Percentiles rank a stretch among this genome's conserved stretches.
Evolutionary conservation across 2,797 vertebrate species (phyloP).

Genomic region (Phyllotis vaccarum): DNA sequence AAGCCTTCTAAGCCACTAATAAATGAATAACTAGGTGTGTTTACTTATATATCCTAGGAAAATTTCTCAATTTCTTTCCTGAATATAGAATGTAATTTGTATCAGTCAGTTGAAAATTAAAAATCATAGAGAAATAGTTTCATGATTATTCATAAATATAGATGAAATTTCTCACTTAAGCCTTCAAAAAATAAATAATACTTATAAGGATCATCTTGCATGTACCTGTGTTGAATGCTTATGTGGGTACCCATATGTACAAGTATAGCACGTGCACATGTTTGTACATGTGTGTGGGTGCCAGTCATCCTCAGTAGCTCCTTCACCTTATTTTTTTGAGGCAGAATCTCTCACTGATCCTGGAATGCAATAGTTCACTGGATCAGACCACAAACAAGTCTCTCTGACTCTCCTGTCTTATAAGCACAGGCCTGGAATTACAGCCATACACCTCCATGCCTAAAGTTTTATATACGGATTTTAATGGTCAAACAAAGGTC

Average conservation of each 20-base stretch:
- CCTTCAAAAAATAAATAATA: slow-evolving; percentile 15
- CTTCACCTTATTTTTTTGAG: neutral
- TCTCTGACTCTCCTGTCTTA: neutral
- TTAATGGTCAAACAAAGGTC: neutral
- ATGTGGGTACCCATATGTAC: neutral
- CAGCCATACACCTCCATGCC: too few species aligned
- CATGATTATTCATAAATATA: neutral
- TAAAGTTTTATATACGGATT: neutral
- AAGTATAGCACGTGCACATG: neutral
- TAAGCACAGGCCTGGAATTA: neutral
- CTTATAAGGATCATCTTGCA: neutral
- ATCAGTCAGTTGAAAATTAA: neutral
- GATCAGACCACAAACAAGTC: too few species aligned
- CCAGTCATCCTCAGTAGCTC: neutral
- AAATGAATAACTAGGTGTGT: neutral
- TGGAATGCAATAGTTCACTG: neutral
- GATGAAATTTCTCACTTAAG: neutral
- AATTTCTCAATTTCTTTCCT: neutral
- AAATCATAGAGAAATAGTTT: neutral
- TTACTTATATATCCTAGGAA: neutral
- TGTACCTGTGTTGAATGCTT: neutral
- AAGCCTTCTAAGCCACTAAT: neutral
- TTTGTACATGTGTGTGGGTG: neutral
- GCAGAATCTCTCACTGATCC: neutral
- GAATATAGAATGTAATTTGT: neutral